Percentiles rank a stretch among this genome's conserved stretches.
Evolutionary conservation across 1,140 invertebrate species (phyloP).

Genomic region (Heterodera schachtii): DNA sequence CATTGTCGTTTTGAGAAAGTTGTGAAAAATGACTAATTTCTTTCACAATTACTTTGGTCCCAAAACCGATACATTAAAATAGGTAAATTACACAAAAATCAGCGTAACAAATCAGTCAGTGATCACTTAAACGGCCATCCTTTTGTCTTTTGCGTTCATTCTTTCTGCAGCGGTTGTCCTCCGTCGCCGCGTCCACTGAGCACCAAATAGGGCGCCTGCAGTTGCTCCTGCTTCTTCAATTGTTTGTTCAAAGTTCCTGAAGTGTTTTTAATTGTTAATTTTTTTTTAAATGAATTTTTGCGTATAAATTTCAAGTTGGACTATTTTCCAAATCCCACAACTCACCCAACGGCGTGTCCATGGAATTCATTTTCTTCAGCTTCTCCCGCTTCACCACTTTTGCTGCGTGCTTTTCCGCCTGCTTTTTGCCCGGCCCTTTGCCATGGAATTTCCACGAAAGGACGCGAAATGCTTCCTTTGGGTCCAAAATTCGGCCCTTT

Average conservation of each 20-base stretch:
- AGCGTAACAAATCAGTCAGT: too few relatives aligned
- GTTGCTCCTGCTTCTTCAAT: constrained; percentile 93
- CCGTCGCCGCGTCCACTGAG: constrained; percentile 75
- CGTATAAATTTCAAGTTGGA: neutral
- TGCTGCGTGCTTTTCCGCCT: constrained; percentile 92
- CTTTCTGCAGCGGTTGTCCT: constrained; percentile 38
- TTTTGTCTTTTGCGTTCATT: constrained; percentile 21
- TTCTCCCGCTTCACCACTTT: constrained; percentile 91
- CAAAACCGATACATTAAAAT: too few relatives aligned
- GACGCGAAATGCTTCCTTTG: constrained; percentile 88
- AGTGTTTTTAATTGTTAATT: neutral
- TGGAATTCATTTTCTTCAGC: constrained; percentile 98
- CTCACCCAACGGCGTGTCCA: constrained; percentile 85
- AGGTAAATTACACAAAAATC: too few relatives aligned
- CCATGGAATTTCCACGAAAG: constrained; percentile 80
- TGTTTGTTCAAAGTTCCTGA: constrained; percentile 82
- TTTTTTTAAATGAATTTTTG: neutral
- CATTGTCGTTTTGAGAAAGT: too few relatives aligned
- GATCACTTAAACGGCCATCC: too few relatives aligned
- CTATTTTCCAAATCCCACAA: neutral
- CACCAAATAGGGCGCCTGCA: constrained; percentile 89
- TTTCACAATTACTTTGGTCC: too few relatives aligned
- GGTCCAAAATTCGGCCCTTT: constrained; percentile 82
- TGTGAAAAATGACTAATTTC: too few relatives aligned
- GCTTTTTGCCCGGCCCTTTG: constrained; percentile 97